Percentiles rank a stretch among this genome's conserved stretches.
Conservation (phyloP, 1,140 invertebrate genomes). For the Artemia franciscana region DNA sequence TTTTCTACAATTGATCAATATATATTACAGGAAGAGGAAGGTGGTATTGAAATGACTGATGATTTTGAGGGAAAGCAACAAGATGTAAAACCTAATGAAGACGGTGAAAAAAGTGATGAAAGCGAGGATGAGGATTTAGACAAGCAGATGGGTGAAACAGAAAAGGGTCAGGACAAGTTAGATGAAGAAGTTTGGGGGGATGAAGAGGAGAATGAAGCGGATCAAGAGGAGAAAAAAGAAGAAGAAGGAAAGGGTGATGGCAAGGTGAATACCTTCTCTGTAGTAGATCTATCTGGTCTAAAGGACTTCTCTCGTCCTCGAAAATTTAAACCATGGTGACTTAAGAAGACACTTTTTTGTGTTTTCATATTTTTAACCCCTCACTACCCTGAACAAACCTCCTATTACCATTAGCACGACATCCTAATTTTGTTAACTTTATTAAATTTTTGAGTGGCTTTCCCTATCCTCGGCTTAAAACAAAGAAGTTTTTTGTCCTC, state of each 20-base stretch:
- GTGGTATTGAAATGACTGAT: slow-evolving; percentile 80
- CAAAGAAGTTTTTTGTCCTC: too few species aligned
- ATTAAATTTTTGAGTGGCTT: too few species aligned
- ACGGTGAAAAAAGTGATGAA: slow-evolving; percentile 31
- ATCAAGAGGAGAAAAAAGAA: slow-evolving; percentile 26
- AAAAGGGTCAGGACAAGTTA: slow-evolving; percentile 49
- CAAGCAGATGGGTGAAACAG: slow-evolving; percentile 56
- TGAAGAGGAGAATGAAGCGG: slow-evolving; percentile 36
- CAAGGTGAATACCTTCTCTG: slow-evolving; percentile 8
- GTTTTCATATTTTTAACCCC: too few species aligned
- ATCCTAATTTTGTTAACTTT: too few species aligned
- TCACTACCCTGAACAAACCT: too few species aligned
- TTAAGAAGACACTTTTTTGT: too few species aligned
- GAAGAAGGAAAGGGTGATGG: slow-evolving; percentile 14
- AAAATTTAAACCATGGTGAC: too few species aligned
- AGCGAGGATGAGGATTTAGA: slow-evolving; percentile 35
- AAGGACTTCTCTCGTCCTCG: too few species aligned
- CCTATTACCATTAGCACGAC: too few species aligned
- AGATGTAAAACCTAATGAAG: slow-evolving; percentile 44
- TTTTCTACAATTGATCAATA: neutral
- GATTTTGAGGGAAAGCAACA: slow-evolving; percentile 67
- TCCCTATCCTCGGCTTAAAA: too few species aligned
- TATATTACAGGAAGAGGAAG: slow-evolving; percentile 46
- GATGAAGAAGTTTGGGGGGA: slow-evolving; percentile 64
- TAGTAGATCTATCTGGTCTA: too few species aligned